These are phyloP conservation scores for Mongoloraphidia duomilia DNA, from an alignment of 2,888 invertebrate genomes.

Conservation along the genomic window DNA sequence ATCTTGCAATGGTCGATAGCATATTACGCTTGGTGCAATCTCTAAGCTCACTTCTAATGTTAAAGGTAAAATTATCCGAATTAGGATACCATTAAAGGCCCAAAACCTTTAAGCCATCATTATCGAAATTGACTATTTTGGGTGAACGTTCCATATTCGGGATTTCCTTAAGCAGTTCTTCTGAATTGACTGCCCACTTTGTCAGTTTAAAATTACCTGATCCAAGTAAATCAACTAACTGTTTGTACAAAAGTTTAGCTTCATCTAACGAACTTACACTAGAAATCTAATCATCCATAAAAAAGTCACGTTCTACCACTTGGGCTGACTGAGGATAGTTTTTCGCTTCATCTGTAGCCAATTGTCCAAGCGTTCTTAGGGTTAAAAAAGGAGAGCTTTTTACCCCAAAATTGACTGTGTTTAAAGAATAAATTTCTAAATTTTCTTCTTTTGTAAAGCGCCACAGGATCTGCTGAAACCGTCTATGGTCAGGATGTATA, in stretches of 20 bases:
- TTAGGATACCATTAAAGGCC: background rate
- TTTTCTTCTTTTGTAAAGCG: background rate
- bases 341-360: slow-evolving; percentile 1
- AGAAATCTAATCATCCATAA: slow-evolving; percentile 1
- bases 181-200: background rate
- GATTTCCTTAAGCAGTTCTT: background rate
- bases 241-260: background rate
- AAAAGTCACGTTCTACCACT: background rate
- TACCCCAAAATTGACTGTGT: slow-evolving; percentile 1
- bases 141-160: background rate
- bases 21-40: slow-evolving; percentile 1
- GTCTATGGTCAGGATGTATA: background rate
- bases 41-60: too few species aligned
- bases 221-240: background rate
- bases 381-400: slow-evolving; percentile 3
- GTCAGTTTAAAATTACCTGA: background rate
- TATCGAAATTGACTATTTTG: background rate
- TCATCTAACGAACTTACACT: background rate
- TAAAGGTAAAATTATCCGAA: too few species aligned
- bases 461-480: slow-evolving; percentile 4
- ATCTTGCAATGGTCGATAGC: background rate
- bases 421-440: background rate
- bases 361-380: background rate
- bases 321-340: background rate
- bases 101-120: background rate